Conservation (phyloP, 2,113 vertebrate genomes). For the Gopherus flavomarginatus region DNA sequence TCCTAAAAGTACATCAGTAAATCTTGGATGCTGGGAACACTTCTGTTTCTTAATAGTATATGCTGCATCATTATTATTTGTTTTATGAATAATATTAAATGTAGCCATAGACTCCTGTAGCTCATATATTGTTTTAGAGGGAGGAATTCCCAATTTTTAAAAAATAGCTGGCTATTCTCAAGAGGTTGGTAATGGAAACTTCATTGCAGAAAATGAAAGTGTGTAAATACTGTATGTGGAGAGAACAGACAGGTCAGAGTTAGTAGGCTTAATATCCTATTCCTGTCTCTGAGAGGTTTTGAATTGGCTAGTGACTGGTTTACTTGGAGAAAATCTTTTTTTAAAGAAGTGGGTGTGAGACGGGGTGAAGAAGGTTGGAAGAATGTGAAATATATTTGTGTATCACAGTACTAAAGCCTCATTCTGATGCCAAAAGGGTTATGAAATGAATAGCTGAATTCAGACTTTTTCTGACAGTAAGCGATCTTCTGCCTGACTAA, state of each 20-base stretch:
- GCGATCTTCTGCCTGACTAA: background rate
- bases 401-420: background rate
- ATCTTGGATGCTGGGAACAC: too few species aligned
- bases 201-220: slow-evolving; percentile 24
- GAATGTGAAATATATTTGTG: accelerated
- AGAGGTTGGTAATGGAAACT: slow-evolving; percentile 42
- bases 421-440: accelerated
- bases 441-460: background rate
- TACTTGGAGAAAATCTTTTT: background rate
- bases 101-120: background rate
- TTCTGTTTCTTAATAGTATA: too few species aligned
- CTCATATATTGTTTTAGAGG: background rate
- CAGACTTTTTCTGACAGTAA: background rate
- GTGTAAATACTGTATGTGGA: background rate
- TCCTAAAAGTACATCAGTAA: too few species aligned
- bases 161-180: background rate
- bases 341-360: background rate
- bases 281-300: background rate
- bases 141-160: slow-evolving; percentile 9
- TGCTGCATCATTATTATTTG: too few species aligned
- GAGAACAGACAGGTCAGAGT: background rate
- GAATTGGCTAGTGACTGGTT: background rate
- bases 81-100: background rate
- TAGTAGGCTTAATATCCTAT: slow-evolving; percentile 43
- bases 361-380: background rate